Evolutionary conservation across 2,888 invertebrate species (phyloP).

Genomic region (Chymomyza procnemis): DNA sequence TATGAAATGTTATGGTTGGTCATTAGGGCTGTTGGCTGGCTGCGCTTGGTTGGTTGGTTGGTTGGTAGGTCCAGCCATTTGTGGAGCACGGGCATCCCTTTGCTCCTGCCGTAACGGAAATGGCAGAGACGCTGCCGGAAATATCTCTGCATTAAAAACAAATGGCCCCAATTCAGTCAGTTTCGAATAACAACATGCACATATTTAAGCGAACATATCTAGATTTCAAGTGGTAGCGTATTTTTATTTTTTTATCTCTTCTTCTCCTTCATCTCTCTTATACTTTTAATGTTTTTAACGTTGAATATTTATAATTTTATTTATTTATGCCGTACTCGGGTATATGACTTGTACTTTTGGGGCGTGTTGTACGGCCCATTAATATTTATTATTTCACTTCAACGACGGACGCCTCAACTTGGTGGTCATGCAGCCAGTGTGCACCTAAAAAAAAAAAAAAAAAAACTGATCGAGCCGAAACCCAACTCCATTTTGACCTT

Average conservation of each 20-base stretch:
- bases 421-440: too few species aligned
- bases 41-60: constrained; percentile 33
- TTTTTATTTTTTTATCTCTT: too few species aligned
- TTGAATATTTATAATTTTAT: constrained; percentile 37
- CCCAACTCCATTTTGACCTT: not conserved
- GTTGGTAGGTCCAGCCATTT: constrained; percentile 57
- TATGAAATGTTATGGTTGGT: constrained; percentile 70
- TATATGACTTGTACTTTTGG: not conserved
- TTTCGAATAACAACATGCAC: not conserved
- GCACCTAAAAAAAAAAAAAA: too few species aligned
- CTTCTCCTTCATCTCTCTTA: too few species aligned
- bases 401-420: too few species aligned
- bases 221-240: not conserved
- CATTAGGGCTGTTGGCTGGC: constrained; percentile 55
- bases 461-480: not conserved
- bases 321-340: constrained; percentile 23
- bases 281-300: not conserved
- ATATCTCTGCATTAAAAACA: not conserved
- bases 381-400: constrained; percentile 32
- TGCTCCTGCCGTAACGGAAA: not conserved
- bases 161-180: not conserved
- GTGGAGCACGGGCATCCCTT: not conserved
- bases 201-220: not conserved
- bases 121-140: not conserved
- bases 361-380: constrained; percentile 23